Base-by-base conservation (phyloP, 2,113 vertebrate species). In the Pantherophis guttatus region DNA sequence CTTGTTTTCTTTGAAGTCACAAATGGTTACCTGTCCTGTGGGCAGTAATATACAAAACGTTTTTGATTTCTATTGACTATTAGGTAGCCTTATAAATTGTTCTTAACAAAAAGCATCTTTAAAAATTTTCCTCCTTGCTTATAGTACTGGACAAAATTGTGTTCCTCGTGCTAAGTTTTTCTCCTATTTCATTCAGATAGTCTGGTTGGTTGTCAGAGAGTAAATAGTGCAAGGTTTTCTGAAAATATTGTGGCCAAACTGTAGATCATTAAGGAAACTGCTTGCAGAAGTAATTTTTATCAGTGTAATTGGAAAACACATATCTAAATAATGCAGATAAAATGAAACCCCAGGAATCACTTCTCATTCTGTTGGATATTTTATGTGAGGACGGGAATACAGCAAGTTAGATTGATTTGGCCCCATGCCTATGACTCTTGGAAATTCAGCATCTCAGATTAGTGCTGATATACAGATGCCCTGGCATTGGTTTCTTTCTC, bases 251-350 rank as follows among this genome's bases (percentile, higher is more conserved):
- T 90, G 13, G 33, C 33, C 33, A 44, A 44, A 81, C 8, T 65
- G 48, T 13, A 23, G 48, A 8, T 58, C 48, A 90, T 86, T 87
- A 87, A 62, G 75, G 88, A 50, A 54, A 90, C 53, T 86, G 75
- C 29, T 90, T 90, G 88, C 55, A 93, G 90, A 90, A 55, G 24
- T 15, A 92, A 88, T 75, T 87, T 90, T 44, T 58, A 90, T 65
- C n/a, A 54, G 89, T 87, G 57, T n/a, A 93, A 90, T 87, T 44
- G 39, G 29, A 87, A 93, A 54, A 50, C 87, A 5, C 33, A 44
- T 62, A 62, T 90, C 89, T 90, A 93, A 90, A 90, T 86, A 93
- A 90, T 90, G 81, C 89, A 90, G 62, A 87, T 90, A 93, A 90
- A 90, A 17, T 26, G 26, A 55, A 12, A 81, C 90, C 86, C 86